phyloP scores from a whole-genome alignment of 1,140 invertebrate species.

The Bicyclus anynana region DNA sequence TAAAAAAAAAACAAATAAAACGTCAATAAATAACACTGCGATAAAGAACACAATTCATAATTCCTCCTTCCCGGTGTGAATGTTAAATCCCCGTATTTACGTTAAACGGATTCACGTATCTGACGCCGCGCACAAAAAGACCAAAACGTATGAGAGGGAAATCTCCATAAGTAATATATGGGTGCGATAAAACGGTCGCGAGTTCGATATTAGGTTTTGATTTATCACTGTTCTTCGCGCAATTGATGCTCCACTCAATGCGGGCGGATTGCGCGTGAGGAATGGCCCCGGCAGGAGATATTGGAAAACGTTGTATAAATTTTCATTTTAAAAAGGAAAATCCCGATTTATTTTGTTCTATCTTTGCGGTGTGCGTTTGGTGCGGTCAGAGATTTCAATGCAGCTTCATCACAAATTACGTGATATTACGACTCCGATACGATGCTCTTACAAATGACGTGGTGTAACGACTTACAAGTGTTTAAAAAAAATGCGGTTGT shows the following conservation, averaged over 20 bases:
- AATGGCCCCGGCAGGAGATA: constrained; percentile 11
- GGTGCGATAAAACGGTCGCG: constrained; percentile 30
- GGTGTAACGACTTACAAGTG: too few relatives aligned
- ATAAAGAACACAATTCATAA: too few relatives aligned
- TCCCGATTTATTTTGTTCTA: constrained; percentile 18
- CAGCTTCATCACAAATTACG: too few relatives aligned
- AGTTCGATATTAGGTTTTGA: constrained; percentile 38
- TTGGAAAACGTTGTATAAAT: neutral
- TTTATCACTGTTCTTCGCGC: constrained; percentile 30
- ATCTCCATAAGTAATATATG: constrained; percentile 38
- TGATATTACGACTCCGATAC: too few relatives aligned
- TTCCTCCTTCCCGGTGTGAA: too few relatives aligned
- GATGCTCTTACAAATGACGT: too few relatives aligned
- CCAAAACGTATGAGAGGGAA: constrained; percentile 7
- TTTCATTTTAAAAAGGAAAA: constrained; percentile 7
- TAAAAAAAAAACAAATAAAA: too few relatives aligned
- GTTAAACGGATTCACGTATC: neutral
- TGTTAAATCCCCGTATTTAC: neutral
- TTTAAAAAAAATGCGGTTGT: constrained; percentile 9
- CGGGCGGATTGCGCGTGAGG: constrained; percentile 18
- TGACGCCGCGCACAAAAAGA: neutral
- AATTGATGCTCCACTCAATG: constrained; percentile 14
- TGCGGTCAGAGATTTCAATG: too few relatives aligned
- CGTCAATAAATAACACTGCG: too few relatives aligned
- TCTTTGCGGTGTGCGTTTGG: neutral